phyloP scores from a whole-genome alignment of 2,888 invertebrate genomes.

The Eurytoma adleriae region DNA sequence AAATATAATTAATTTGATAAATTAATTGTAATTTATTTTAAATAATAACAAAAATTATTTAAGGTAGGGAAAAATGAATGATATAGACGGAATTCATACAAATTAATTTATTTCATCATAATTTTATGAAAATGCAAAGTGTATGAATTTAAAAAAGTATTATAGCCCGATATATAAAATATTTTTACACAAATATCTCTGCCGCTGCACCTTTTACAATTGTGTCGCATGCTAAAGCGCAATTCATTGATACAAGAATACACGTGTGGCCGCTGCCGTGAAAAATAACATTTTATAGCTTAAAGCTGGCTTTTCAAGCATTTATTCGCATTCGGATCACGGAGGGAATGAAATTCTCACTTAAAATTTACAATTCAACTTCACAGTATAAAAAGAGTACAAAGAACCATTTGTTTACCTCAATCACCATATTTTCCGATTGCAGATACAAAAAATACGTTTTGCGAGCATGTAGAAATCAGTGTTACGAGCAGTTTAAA shows the following conservation, averaged over 20 bases:
- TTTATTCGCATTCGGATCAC: slow-evolving; percentile 17
- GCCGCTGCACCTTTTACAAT: slow-evolving; percentile 63
- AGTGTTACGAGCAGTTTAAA: slow-evolving; percentile 42
- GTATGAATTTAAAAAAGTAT: slow-evolving; percentile 75
- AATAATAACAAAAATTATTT: background rate
- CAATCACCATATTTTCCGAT: slow-evolving; percentile 28
- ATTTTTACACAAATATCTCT: slow-evolving; percentile 73
- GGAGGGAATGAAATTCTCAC: slow-evolving; percentile 30
- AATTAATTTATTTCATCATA: slow-evolving; percentile 71
- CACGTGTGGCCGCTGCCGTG: slow-evolving; percentile 41
- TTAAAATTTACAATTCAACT: slow-evolving; percentile 17
- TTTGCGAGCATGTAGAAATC: slow-evolving; percentile 52
- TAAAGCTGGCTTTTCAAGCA: slow-evolving; percentile 25
- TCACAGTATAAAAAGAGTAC: slow-evolving; percentile 44
- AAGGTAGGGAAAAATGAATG: background rate
- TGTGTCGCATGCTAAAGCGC: slow-evolving; percentile 52
- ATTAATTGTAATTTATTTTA: background rate
- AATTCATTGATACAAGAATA: slow-evolving; percentile 49
- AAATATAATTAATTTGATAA: no score
- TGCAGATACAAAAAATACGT: slow-evolving; percentile 51
- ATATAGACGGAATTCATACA: slow-evolving; percentile 63
- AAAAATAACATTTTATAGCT: slow-evolving; percentile 63
- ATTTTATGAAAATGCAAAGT: slow-evolving; percentile 73
- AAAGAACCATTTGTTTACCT: slow-evolving; percentile 48
- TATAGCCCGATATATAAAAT: slow-evolving; percentile 76